Evolutionary conservation across 2,113 vertebrate genomes (phyloP).

Genomic region (Anguilla japonica): DNA sequence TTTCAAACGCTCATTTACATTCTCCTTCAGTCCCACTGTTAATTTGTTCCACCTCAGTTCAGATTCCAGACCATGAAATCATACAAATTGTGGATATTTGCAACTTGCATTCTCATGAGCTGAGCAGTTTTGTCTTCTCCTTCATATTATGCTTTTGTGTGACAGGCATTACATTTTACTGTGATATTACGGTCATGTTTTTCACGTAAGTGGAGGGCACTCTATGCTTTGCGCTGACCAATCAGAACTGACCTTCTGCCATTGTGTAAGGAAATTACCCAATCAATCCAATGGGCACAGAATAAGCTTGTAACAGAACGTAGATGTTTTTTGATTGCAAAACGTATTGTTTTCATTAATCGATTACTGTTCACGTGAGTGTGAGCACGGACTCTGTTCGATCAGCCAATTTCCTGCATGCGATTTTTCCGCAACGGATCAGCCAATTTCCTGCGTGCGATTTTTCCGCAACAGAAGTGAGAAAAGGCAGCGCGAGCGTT

Average conservation of each 20-base stretch:
- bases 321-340: background rate
- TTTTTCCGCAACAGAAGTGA: background rate
- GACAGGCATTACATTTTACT: background rate
- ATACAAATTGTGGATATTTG: constrained; percentile 25
- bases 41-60: constrained; percentile 46
- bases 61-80: constrained; percentile 45
- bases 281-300: background rate
- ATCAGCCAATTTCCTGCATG: background rate
- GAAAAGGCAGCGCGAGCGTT: background rate
- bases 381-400: background rate
- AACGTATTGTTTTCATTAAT: background rate
- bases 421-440: background rate
- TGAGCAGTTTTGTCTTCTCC: background rate
- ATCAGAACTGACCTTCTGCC: background rate
- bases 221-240: background rate
- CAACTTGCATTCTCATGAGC: background rate
- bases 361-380: background rate
- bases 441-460: background rate
- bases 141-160: background rate
- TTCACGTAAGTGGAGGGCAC: background rate
- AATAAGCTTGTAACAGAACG: background rate
- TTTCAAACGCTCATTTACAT: constrained; percentile 33
- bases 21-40: constrained; percentile 34
- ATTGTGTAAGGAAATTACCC: background rate
- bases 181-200: background rate